These are phyloP conservation scores for Ephialtes manifestator DNA, from an alignment of 2,888 invertebrate species.

Conservation along the genomic window DNA sequence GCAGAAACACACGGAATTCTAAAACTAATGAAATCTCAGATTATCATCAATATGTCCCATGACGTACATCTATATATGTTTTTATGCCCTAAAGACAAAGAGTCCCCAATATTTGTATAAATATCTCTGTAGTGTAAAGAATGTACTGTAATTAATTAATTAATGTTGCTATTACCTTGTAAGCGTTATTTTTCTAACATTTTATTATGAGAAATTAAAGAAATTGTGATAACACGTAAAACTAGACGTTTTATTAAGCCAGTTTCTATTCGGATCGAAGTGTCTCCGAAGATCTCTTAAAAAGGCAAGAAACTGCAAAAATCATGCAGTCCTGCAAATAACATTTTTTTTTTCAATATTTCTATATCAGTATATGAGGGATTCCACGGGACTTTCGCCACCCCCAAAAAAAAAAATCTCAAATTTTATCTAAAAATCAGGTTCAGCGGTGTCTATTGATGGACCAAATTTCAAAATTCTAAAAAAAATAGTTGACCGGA, in stretches of 20 bases:
- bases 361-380: no score
- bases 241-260: neutral
- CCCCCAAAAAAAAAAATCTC: no score
- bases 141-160: slow-evolving; percentile 25
- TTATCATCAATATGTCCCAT: slow-evolving; percentile 1
- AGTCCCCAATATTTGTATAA: slow-evolving; percentile 17
- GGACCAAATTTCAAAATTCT: no score
- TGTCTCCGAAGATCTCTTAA: no score
- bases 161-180: slow-evolving; percentile 27
- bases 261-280: no score
- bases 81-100: neutral
- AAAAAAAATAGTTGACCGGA: no score
- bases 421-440: no score
- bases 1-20: slow-evolving; percentile 92
- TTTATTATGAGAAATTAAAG: slow-evolving; percentile 37
- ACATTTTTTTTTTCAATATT: no score
- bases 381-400: no score
- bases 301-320: no score
- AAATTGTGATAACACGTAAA: slow-evolving; percentile 31
- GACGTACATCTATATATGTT: neutral
- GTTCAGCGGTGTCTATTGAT: no score
- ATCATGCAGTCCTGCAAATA: no score
- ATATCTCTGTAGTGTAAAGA: neutral
- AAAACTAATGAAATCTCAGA: slow-evolving; percentile 78
- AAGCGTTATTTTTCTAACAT: slow-evolving; percentile 55